These are phyloP conservation scores for Dendrolimus houi DNA, from an alignment of 2,888 invertebrate species.

Conservation along the genomic window DNA sequence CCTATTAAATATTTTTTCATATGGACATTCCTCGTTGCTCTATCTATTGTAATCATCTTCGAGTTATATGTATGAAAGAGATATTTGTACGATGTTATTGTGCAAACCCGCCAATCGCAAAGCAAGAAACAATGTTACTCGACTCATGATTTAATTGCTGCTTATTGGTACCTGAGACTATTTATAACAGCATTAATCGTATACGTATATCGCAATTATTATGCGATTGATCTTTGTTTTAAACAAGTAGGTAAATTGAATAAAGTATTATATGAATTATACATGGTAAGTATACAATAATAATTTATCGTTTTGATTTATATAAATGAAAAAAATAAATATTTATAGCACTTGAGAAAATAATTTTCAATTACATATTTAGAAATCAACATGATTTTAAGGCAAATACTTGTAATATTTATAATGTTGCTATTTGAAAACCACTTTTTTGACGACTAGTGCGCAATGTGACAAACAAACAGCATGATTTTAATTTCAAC, in stretches of 20 bases:
- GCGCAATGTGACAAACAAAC: neutral
- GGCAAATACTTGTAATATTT: too few species aligned
- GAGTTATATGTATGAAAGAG: conserved; percentile 46
- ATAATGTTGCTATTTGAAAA: neutral
- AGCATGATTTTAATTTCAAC: neutral
- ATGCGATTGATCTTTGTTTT: neutral
- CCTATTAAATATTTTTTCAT: conserved; percentile 9
- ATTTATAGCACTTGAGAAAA: too few species aligned
- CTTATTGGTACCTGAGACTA: too few species aligned
- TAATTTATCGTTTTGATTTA: neutral
- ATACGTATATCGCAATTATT: too few species aligned
- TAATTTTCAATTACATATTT: too few species aligned
- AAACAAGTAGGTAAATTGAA: neutral
- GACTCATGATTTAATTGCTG: neutral
- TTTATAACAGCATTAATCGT: too few species aligned
- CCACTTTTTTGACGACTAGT: neutral
- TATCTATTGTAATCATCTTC: conserved; percentile 48
- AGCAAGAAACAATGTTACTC: conserved; percentile 3
- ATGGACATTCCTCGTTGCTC: conserved; percentile 59
- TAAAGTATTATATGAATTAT: neutral
- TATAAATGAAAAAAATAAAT: too few species aligned
- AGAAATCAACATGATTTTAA: too few species aligned
- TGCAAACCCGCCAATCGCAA: conserved; percentile 61
- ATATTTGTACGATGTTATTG: conserved; percentile 39
- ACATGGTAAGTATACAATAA: neutral